These are phyloP conservation scores for Graptemys geographica DNA, from an alignment of 2,797 vertebrate species.

Conservation along the genomic window DNA sequence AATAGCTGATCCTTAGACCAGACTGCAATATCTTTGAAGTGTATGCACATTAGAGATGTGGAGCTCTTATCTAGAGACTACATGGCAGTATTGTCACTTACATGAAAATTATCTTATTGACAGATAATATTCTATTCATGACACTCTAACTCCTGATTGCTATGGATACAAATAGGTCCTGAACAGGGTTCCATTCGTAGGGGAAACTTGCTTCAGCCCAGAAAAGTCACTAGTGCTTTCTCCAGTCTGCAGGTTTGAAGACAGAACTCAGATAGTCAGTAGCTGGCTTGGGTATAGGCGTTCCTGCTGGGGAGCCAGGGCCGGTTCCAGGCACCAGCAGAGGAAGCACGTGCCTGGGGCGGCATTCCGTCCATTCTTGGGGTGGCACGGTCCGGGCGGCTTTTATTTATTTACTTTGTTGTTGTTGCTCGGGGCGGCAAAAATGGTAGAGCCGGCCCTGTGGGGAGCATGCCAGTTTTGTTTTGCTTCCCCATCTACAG, in stretches of 20 bases:
- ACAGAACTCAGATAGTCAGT: background rate
- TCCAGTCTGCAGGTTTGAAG: background rate
- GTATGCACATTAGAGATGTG: background rate
- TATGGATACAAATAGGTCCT: background rate
- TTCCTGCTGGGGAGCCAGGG: background rate
- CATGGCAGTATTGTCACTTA: background rate
- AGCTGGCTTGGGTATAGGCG: background rate
- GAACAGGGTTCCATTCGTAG: background rate
- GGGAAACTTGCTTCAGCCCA: background rate
- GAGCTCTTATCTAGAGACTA: background rate
- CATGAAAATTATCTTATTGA: conserved; percentile 17
- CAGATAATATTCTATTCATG: conserved; percentile 26
- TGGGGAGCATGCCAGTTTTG: background rate
- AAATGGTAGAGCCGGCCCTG: too few species aligned
- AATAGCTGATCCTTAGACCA: conserved; percentile 47
- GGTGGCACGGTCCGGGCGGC: too few species aligned
- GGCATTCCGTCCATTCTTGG: too few species aligned
- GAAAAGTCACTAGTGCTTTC: background rate
- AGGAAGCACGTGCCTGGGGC: too few species aligned
- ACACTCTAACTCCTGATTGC: background rate
- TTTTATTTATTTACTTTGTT: too few species aligned
- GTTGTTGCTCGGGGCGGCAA: too few species aligned
- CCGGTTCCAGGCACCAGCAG: too few species aligned
- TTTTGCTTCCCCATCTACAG: background rate
- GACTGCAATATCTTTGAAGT: conserved; percentile 30